Evolutionary conservation across 1,140 invertebrate species (phyloP), one percentile per base, ranked within the genome.

Genomic region (Epicauta chinensis): DNA sequence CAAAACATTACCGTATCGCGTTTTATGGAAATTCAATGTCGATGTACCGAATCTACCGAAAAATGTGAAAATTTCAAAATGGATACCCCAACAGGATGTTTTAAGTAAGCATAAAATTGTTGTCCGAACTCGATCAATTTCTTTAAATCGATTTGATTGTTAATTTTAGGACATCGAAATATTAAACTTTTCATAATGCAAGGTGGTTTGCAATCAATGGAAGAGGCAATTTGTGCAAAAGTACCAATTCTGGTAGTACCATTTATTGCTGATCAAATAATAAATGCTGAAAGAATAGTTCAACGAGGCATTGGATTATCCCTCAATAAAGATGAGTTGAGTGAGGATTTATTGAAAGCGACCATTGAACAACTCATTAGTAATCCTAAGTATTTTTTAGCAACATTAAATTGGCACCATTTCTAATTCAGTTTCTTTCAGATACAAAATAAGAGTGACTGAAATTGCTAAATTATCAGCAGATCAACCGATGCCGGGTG

Each of bases 71-170:
- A 65, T 72, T 7, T 43, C 56, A n/a, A 62, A 69, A 39, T 80
- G 77, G 77, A 31, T 78, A 15, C 75, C 77, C 3, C 78, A 79
- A 59, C 72, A 71, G 40, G 74, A 74, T 51, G 60, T 80, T 37
- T 59, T 79, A 17, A 68, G 74, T 70, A 62, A 58, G 60, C 49
- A 56, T 23, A n/a, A n/a, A n/a, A n/a, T n/a, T n/a, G n/a, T n/a
- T n/a, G n/a, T 23, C 23, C 7, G 2, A 35, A 12, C 14, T 2
- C 30, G 11, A 43, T 12, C 5, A 11, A 4, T 9, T 23, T 5
- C 4, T 7, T 7, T 35, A 12, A 32, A 2, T 23, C 17, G 31
- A 11, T n/a, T 31, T n/a, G n/a, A 2, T 4, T 10, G 9, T 30
- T 16, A 16, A 14, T 36, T 41, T 46, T 43, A 71, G 71, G 55